A percentile compares a stretch with the other conserved stretches of the same genome.
Conservation (phyloP, 2,888 invertebrate genomes). For the Melieria picta region DNA sequence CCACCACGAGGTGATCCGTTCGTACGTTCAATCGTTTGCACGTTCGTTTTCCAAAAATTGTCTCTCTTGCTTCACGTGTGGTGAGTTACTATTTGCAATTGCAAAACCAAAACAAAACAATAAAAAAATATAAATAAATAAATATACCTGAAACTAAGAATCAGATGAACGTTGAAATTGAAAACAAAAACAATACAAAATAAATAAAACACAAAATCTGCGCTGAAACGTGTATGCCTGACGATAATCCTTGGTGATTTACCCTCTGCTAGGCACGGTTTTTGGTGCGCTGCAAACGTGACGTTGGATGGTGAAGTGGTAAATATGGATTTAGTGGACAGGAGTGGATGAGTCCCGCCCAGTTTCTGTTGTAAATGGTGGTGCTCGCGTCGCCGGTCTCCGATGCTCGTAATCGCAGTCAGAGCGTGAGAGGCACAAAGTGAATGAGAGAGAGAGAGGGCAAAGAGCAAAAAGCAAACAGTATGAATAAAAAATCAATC, state of each 20-base stretch:
- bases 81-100: slow-evolving; percentile 35
- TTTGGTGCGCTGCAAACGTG: slow-evolving; percentile 6
- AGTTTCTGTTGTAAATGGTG: slow-evolving; percentile 18
- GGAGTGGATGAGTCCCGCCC: background rate
- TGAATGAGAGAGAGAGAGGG: slow-evolving; percentile 26
- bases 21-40: slow-evolving; percentile 11
- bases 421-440: slow-evolving; percentile 19
- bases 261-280: slow-evolving; percentile 23
- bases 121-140: slow-evolving; percentile 24
- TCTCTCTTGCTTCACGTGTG: slow-evolving; percentile 23
- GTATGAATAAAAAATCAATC: slow-evolving; percentile 63
- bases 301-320: background rate
- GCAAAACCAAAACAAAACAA: slow-evolving; percentile 23
- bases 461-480: slow-evolving; percentile 56
- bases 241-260: slow-evolving; percentile 29
- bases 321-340: slow-evolving; percentile 12
- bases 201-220: slow-evolving; percentile 7
- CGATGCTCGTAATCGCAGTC: slow-evolving; percentile 9
- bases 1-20: slow-evolving; percentile 12
- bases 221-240: too few relatives aligned
- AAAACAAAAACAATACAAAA: slow-evolving; percentile 21
- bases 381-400: slow-evolving; percentile 29
- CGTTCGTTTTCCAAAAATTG: slow-evolving; percentile 20
- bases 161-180: slow-evolving; percentile 42
- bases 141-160: slow-evolving; percentile 49